Conservation (phyloP, 2,113 vertebrate species). For the Apteryx mantelli region DNA sequence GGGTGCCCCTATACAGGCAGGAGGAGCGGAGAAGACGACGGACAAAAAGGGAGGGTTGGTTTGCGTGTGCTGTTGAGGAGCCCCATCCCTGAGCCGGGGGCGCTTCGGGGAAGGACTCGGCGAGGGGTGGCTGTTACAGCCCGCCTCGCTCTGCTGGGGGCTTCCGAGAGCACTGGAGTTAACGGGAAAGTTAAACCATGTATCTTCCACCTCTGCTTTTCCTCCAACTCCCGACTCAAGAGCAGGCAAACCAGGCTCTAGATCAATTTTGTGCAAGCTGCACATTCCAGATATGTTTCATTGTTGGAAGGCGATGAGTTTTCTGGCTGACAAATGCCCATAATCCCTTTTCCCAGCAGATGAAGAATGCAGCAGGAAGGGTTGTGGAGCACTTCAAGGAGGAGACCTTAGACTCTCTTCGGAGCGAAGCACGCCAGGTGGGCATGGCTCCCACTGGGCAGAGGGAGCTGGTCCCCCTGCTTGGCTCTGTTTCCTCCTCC, state of each 20-base stretch:
- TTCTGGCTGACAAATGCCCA: rapidly evolving
- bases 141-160: no score
- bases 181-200: no score
- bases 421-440: neutral
- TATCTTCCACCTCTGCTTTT: neutral
- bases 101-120: rapidly evolving
- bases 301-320: neutral
- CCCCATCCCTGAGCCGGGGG: rapidly evolving
- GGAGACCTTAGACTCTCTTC: rapidly evolving
- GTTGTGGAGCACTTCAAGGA: neutral
- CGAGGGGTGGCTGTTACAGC: neutral
- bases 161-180: no score
- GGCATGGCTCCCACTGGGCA: neutral
- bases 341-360: neutral
- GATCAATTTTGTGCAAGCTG: neutral
- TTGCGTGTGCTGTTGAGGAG: neutral
- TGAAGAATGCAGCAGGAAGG: neutral
- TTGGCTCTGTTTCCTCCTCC: neutral
- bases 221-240: neutral
- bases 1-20: rapidly evolving
- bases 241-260: neutral
- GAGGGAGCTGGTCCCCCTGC: neutral
- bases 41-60: neutral
- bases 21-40: neutral
- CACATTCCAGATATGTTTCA: rapidly evolving